Evolutionary conservation across 2,888 invertebrate genomes (phyloP), one percentile per base, ranked within the genome.

Genomic region (Ennomos erosarius): DNA sequence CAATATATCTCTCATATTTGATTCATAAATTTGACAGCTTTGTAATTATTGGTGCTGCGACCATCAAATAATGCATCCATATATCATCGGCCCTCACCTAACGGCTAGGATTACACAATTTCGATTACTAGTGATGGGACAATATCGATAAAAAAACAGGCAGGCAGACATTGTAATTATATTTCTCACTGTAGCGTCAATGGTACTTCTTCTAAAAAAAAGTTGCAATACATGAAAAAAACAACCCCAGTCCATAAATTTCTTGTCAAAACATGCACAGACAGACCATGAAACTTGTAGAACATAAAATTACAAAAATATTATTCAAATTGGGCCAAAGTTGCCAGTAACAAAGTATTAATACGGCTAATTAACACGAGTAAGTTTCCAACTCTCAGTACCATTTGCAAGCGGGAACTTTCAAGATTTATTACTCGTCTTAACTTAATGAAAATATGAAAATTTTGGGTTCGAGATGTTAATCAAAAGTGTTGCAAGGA

Each of bases 21-120:
- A 47, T 58, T 48, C 59, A 58, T 48, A 49, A 48, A 42, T 44
- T 45, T 46, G 57, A 60, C 55, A 49, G 6, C 46, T 48, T 40
- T 44, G 43, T 55, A 56, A 62, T 44, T 60, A 68, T 68, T 55
- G 54, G 52, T 40, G 40, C 53, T 62, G 74, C 70, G 81, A 83
- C 84, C 81, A 83, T 84, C 79, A 76, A 78, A 83, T 84, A 82
- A 80, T 77, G 78, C 80, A 81, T 81, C 77, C 84, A 82, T 86
- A 82, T 76, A 81, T 87, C 85, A 83, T 78, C 75, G 71, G 67
- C 78, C 48, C 48, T 48, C 47, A 52, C 48, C 43, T 75, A 84
- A 79, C 82, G 82, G 81, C 67, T 86, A 74, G 82, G 76, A 85
- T 89, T 88, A 88, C 87, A 82, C 58, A 60, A 64, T 64, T 62